phyloP scores from a whole-genome alignment of 2,113 vertebrate species.

The Scomber japonicus region DNA sequence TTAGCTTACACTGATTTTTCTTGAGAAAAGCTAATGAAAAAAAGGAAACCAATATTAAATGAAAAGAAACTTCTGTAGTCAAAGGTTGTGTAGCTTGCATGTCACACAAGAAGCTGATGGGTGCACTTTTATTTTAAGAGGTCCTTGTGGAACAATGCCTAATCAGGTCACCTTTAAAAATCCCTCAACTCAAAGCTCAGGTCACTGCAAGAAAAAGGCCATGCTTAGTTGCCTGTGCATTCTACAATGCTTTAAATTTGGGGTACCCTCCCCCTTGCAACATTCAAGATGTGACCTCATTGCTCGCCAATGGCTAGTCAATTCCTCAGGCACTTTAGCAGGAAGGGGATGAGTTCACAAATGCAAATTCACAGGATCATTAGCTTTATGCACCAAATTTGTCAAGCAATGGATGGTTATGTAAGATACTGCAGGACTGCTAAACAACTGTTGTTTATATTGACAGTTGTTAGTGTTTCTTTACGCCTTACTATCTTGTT shows the following conservation, averaged over 20 bases:
- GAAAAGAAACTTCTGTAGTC: too few relatives aligned
- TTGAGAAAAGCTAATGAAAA: too few relatives aligned
- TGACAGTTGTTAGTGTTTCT: slow-evolving; percentile 28
- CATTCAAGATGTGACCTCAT: slow-evolving; percentile 3
- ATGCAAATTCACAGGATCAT: background rate
- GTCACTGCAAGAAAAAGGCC: slow-evolving; percentile 16
- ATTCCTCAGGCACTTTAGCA: background rate
- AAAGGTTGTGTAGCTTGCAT: background rate
- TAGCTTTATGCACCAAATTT: slow-evolving; percentile 7
- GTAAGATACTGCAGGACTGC: background rate
- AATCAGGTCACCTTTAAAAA: slow-evolving; percentile 42
- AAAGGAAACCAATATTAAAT: too few relatives aligned
- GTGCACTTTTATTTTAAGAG: slow-evolving; percentile 14
- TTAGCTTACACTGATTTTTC: too few relatives aligned
- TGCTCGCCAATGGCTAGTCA: background rate
- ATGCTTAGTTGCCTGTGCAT: background rate
- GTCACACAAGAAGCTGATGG: background rate
- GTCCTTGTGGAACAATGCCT: background rate
- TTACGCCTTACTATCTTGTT: background rate
- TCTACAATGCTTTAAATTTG: background rate
- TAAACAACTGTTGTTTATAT: slow-evolving; percentile 42
- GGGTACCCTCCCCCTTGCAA: background rate
- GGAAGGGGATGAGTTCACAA: background rate
- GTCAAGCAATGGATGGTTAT: slow-evolving; percentile 8
- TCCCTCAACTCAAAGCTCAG: background rate